Conservation (phyloP, 2,888 invertebrate species). For the Anagyrus pseudococci region DNA sequence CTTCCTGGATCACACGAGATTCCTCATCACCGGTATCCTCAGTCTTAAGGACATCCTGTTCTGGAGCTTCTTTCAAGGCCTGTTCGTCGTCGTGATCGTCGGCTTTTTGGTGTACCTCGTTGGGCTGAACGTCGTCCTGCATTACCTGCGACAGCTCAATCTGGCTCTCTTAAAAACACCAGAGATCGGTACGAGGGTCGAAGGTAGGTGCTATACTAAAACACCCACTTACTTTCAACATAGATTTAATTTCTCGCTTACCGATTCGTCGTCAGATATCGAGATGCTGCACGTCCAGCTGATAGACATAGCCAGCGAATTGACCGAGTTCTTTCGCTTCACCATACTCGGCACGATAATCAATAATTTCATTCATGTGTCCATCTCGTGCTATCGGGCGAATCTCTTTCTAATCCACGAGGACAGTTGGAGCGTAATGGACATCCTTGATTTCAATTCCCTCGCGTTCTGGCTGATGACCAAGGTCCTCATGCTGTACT, state of each 20-base stretch:
- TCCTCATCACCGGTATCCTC: no score
- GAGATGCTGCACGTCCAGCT: neutral
- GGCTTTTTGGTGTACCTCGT: no score
- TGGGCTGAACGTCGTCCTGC: no score
- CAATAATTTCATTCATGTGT: slow-evolving; percentile 10
- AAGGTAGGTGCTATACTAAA: no score
- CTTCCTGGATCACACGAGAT: no score
- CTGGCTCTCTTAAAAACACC: no score
- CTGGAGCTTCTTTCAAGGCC: no score
- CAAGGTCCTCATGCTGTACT: slow-evolving; percentile 16
- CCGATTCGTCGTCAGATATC: slow-evolving; percentile 19
- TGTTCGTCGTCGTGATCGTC: no score
- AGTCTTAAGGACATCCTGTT: no score
- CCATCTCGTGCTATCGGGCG: slow-evolving; percentile 6
- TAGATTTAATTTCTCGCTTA: neutral
- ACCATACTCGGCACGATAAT: slow-evolving; percentile 4
- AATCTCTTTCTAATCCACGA: slow-evolving; percentile 7
- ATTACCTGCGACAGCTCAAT: no score
- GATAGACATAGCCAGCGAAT: neutral
- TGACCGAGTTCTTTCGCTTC: slow-evolving; percentile 10
- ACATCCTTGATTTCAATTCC: slow-evolving; percentile 18
- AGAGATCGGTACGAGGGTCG: no score
- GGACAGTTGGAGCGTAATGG: neutral
- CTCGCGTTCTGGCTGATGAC: slow-evolving; percentile 16
- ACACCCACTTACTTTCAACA: neutral